Percentiles rank a stretch among this genome's conserved stretches.
phyloP scores from a whole-genome alignment of 2,113 vertebrate genomes.

The Centropus unirufus region DNA sequence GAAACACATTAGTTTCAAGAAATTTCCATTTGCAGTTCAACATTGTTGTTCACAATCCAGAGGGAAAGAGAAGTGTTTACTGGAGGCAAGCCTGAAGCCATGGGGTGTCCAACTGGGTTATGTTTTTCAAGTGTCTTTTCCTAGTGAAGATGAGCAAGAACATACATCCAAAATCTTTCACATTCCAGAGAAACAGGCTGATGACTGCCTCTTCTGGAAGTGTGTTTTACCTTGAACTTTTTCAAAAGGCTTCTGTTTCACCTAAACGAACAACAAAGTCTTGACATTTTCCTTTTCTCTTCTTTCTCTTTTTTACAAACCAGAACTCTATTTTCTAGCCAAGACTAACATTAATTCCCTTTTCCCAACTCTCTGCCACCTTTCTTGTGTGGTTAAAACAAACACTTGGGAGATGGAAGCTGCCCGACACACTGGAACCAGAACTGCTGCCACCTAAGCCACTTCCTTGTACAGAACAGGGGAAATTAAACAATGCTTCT shows the following conservation, averaged over 20 bases:
- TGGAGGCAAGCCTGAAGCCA: not conserved
- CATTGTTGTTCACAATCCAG: not conserved
- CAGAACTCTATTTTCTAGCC: not conserved
- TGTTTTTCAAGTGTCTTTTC: not conserved
- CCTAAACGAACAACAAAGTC: not conserved
- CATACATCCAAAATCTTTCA: not conserved
- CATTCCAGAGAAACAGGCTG: not conserved
- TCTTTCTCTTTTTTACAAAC: not conserved
- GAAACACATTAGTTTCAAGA: not conserved
- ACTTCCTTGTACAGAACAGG: not conserved
- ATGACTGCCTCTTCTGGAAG: not conserved
- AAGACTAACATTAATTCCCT: not conserved
- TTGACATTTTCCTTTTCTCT: not conserved
- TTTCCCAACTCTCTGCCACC: not conserved
- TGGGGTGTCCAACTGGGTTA: not conserved
- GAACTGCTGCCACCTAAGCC: not conserved
- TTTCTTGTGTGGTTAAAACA: not conserved
- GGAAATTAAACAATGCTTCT: conserved; percentile 13
- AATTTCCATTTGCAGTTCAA: not conserved
- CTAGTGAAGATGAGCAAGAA: not conserved
- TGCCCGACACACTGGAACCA: not conserved
- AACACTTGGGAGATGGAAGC: not conserved
- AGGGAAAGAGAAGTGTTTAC: not conserved
- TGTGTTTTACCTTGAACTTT: not conserved
- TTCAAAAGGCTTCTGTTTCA: not conserved